These are phyloP conservation scores for Tenualosa thibaudeaui DNA, from an alignment of 2,797 vertebrate species.

Conservation along the genomic window DNA sequence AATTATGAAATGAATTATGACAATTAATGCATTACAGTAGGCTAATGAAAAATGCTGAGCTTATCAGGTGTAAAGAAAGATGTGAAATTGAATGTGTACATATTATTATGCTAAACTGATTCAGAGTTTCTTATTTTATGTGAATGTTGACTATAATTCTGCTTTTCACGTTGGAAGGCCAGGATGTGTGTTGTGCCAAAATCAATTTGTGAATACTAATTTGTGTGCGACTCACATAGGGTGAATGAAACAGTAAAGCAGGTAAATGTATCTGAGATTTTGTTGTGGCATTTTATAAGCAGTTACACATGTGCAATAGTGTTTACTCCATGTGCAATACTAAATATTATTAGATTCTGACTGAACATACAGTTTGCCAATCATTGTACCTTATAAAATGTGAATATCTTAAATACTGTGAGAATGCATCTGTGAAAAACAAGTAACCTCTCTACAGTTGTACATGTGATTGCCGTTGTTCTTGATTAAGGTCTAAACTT, in stretches of 20 bases:
- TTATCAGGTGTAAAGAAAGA: not conserved
- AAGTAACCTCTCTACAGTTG: not conserved
- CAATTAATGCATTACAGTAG: no score
- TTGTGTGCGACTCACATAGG: not conserved
- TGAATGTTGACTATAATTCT: not conserved
- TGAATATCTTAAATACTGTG: not conserved
- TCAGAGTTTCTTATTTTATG: not conserved
- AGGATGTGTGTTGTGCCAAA: not conserved
- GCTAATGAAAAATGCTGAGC: no score
- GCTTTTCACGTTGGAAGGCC: not conserved
- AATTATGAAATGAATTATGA: no score
- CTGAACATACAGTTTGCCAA: not conserved
- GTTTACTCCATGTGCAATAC: not conserved
- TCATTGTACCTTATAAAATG: not conserved
- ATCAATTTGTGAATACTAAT: not conserved
- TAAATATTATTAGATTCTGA: not conserved
- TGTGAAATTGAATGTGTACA: not conserved
- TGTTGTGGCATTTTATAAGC: not conserved
- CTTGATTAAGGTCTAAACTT: not conserved
- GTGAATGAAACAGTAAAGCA: not conserved
- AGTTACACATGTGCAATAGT: not conserved
- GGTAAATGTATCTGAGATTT: not conserved
- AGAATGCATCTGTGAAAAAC: not conserved
- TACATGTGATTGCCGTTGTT: not conserved
- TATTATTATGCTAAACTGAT: not conserved